Percentiles rank a stretch among this genome's conserved stretches.
These are phyloP conservation scores for Oncorhynchus kisutch DNA, from an alignment of 2,113 vertebrate species.

Conservation along the genomic window DNA sequence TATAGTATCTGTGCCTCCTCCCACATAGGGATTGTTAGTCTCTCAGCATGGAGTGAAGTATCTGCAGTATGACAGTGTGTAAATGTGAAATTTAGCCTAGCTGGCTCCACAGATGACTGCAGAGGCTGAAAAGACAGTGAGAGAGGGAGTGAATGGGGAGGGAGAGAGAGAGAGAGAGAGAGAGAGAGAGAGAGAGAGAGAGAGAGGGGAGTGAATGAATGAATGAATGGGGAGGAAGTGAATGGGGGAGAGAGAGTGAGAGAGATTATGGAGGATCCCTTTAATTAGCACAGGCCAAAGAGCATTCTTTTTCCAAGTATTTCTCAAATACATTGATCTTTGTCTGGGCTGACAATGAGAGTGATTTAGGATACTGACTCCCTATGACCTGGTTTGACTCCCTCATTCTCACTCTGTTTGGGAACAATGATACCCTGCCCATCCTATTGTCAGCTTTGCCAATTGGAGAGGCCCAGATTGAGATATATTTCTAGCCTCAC, in stretches of 20 bases:
- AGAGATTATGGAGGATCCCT: neutral
- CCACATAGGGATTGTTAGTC: no score
- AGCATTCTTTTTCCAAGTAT: no score
- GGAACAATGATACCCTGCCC: no score
- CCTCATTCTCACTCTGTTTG: constrained; percentile 10
- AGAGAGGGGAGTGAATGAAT: neutral
- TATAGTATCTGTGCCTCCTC: no score
- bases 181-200: neutral
- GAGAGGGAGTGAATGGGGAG: neutral
- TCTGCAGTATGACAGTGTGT: no score
- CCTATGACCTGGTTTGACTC: constrained; percentile 30
- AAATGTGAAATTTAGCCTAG: no score
- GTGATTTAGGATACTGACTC: neutral
- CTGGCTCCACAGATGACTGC: neutral
- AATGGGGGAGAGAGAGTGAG: neutral
- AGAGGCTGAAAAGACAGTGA: neutral
- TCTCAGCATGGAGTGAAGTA: no score
- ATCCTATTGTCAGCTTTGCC: no score
- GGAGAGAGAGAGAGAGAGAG: neutral
- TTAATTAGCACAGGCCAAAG: neutral
- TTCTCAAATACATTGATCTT: no score
- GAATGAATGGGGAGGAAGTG: neutral
- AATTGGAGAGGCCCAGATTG: no score
- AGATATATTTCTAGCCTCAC: no score
- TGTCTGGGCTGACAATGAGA: no score